phyloP scores from a whole-genome alignment of 2,113 vertebrate species.

The Zosterops lateralis region DNA sequence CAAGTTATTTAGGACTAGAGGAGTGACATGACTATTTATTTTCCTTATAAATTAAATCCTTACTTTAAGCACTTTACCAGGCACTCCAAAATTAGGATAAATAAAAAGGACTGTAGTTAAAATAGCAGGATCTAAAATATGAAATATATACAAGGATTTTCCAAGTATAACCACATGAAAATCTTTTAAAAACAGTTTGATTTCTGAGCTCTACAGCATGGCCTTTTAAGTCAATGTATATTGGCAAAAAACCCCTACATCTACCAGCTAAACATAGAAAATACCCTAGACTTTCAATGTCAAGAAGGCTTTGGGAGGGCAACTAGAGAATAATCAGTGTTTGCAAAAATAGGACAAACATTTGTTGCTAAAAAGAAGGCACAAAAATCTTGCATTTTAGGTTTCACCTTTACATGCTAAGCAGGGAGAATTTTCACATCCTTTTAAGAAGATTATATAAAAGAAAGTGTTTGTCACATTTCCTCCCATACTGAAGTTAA shows the following conservation, averaged over 20 bases:
- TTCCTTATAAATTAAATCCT: not conserved
- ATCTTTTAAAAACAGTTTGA: not conserved
- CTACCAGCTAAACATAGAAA: not conserved
- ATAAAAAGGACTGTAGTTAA: not conserved
- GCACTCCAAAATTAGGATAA: not conserved
- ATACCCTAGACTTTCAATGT: not conserved
- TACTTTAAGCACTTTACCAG: not conserved
- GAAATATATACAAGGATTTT: not conserved
- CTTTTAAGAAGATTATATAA: slow-evolving; percentile 11
- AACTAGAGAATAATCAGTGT: not conserved
- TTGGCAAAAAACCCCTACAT: not conserved
- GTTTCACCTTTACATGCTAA: not conserved
- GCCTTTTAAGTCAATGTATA: not conserved
- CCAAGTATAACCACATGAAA: not conserved
- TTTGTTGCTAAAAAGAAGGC: not conserved
- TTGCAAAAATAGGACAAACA: not conserved
- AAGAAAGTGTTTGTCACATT: slow-evolving; percentile 4
- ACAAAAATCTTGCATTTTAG: not conserved
- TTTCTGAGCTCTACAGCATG: not conserved
- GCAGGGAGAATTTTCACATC: not conserved
- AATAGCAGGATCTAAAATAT: not conserved
- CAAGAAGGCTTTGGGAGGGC: not conserved
- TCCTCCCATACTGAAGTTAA: slow-evolving; percentile 10
- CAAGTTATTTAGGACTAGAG: not conserved
- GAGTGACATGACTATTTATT: not conserved